phyloP scores from a whole-genome alignment of 2,888 invertebrate genomes.

The Eristalis tenax region DNA sequence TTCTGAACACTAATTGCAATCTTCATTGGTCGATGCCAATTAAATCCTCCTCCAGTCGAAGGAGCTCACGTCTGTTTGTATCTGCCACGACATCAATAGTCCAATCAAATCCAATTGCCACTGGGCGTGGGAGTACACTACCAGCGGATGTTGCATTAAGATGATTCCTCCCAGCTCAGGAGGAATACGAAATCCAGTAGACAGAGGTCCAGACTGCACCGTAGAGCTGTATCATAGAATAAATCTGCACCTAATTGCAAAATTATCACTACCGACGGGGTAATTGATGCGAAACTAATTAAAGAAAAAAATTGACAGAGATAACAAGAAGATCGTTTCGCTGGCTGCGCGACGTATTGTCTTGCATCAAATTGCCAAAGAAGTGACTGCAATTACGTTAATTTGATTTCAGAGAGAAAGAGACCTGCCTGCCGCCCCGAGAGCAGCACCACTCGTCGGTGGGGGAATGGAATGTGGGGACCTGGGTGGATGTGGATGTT shows the following conservation, averaged over 20 bases:
- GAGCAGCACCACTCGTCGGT: too few species aligned
- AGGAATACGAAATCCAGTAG: too few species aligned
- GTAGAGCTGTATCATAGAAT: slow-evolving; percentile 3
- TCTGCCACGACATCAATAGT: not conserved
- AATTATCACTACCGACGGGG: slow-evolving; percentile 22
- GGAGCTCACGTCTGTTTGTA: not conserved
- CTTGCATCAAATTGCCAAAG: slow-evolving; percentile 45
- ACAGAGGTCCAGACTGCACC: not conserved
- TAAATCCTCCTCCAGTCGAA: not conserved
- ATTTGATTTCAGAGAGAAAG: slow-evolving; percentile 27
- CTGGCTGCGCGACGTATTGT: slow-evolving; percentile 34
- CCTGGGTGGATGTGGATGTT: not conserved
- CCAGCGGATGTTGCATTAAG: not conserved
- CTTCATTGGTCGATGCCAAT: not conserved
- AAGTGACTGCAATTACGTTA: slow-evolving; percentile 48
- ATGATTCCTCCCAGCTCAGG: not conserved
- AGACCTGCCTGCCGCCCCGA: slow-evolving; percentile 2
- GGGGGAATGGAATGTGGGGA: not conserved
- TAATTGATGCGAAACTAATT: slow-evolving; percentile 59
- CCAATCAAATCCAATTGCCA: not conserved
- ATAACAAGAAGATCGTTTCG: slow-evolving; percentile 31
- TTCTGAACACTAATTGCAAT: not conserved
- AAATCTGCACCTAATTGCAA: slow-evolving; percentile 35
- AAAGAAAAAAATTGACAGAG: slow-evolving; percentile 48
- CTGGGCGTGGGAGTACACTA: not conserved